phyloP scores from a whole-genome alignment of 2,113 vertebrate species.

The Smithornis capensis region DNA sequence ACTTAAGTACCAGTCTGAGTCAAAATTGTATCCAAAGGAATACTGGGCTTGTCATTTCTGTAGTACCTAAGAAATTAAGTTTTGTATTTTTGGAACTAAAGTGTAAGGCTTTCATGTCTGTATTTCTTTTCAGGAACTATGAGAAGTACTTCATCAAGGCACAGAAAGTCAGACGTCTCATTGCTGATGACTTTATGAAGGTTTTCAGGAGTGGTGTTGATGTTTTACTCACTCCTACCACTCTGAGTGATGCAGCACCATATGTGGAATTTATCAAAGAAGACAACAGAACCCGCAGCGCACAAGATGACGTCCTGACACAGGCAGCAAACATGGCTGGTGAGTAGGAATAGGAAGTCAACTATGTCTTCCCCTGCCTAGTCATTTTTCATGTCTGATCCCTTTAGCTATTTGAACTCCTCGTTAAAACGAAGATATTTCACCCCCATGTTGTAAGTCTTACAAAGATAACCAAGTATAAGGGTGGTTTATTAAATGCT shows the following conservation, averaged over 20 bases:
- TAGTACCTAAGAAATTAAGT: background rate
- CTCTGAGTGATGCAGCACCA: conserved; percentile 77
- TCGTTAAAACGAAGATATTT: background rate
- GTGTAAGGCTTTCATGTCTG: background rate
- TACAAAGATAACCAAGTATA: background rate
- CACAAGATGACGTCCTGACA: conserved; percentile 91
- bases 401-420: background rate
- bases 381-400: background rate
- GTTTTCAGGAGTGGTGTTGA: conserved; percentile 86
- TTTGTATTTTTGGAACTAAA: background rate
- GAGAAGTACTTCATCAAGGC: conserved; percentile 92
- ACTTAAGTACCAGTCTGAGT: background rate
- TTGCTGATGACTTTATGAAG: conserved; percentile 83
- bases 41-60: background rate
- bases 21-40: background rate
- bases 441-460: background rate
- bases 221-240: conserved; percentile 92
- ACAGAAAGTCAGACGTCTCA: conserved; percentile 91
- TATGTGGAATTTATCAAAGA: conserved; percentile 86
- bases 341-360: conserved; percentile 42
- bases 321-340: conserved; percentile 94
- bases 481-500: background rate
- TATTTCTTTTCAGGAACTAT: conserved; percentile 81
- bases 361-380: background rate
- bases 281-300: conserved; percentile 92